phyloP scores from a whole-genome alignment of 2,797 vertebrate species.

The Urosaurus nigricauda region DNA sequence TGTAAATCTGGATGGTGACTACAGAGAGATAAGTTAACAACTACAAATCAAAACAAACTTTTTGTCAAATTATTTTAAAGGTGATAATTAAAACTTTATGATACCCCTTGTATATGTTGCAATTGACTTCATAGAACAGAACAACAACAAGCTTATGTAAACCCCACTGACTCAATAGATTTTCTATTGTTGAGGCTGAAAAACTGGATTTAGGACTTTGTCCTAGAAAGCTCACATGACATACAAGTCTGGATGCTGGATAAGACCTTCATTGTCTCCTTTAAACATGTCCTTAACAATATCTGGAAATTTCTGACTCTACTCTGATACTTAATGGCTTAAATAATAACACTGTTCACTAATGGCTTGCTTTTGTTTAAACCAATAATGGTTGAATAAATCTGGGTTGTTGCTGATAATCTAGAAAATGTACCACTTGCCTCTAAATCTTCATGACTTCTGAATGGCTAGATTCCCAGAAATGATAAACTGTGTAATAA shows the following conservation, averaged over 20 bases:
- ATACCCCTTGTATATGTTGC: too few species aligned
- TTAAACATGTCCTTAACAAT: not conserved
- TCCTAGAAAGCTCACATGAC: not conserved
- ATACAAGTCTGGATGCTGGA: not conserved
- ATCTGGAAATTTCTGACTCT: not conserved
- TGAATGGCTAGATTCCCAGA: not conserved
- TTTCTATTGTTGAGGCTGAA: too few species aligned
- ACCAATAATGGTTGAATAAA: not conserved
- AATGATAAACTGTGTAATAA: too few species aligned
- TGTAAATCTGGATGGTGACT: too few species aligned
- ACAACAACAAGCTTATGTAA: too few species aligned
- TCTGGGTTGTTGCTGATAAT: not conserved
- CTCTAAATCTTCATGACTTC: not conserved
- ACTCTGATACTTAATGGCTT: not conserved
- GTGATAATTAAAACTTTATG: too few species aligned
- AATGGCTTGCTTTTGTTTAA: not conserved
- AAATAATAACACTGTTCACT: conserved; percentile 7
- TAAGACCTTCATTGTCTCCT: not conserved
- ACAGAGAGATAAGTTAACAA: too few species aligned
- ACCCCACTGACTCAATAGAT: too few species aligned
- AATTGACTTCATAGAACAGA: too few species aligned
- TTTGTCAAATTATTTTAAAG: too few species aligned
- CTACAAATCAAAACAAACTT: too few species aligned
- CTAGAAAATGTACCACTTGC: not conserved
- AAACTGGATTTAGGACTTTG: too few species aligned